Evolutionary conservation across 2,797 vertebrate genomes (phyloP).

Genomic region (Amblyraja radiata): DNA sequence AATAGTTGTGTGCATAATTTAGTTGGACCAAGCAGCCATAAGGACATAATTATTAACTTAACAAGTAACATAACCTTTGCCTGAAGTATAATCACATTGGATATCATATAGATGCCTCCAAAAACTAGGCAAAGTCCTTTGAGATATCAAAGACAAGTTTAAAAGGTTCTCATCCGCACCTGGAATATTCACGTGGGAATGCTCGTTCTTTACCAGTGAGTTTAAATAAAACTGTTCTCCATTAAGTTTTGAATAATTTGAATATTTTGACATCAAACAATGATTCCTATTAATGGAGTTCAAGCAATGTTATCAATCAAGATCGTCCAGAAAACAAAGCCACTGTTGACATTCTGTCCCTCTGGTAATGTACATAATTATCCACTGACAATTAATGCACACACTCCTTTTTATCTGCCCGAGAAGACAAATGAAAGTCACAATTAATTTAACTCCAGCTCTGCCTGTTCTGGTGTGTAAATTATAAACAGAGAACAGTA

Average conservation of each 20-base stretch:
- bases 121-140: not conserved
- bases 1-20: not conserved
- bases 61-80: not conserved
- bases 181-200: slow-evolving; percentile 17
- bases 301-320: slow-evolving; percentile 28
- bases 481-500: no score
- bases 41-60: not conserved
- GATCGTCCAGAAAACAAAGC: not conserved
- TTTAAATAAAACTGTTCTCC: not conserved
- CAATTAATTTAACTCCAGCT: slow-evolving; percentile 13
- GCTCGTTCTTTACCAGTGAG: not conserved
- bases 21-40: not conserved
- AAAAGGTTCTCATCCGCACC: not conserved
- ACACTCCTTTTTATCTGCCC: slow-evolving; percentile 14
- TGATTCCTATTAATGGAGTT: slow-evolving; percentile 20
- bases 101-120: not conserved
- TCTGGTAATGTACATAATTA: slow-evolving; percentile 12
- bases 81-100: slow-evolving; percentile 26
- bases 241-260: slow-evolving; percentile 20
- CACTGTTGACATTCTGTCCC: slow-evolving; percentile 35
- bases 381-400: not conserved
- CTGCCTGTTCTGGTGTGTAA: not conserved
- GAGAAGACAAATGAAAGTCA: slow-evolving; percentile 26
- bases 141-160: not conserved
- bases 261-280: slow-evolving; percentile 24